A percentile compares a stretch with the other conserved stretches of the same genome.
phyloP scores from a whole-genome alignment of 2,113 vertebrate species.

The Pleuronectes platessa region DNA sequence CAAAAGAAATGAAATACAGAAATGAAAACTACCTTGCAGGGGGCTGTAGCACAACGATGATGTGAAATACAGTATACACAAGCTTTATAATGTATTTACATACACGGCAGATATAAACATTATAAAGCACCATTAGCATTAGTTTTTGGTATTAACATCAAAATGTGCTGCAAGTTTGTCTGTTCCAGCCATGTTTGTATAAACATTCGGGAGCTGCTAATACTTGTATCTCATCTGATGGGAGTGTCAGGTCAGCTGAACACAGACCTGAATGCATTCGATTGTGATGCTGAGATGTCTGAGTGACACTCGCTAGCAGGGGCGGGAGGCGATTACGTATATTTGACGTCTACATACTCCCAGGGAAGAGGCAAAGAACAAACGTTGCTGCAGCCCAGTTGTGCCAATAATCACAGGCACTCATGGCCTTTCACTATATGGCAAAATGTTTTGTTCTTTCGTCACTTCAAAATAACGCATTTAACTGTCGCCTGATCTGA shows the following conservation, averaged over 20 bases:
- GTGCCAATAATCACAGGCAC: neutral
- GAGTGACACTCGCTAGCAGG: neutral
- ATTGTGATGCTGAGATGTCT: conserved; percentile 4
- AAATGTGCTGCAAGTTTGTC: neutral
- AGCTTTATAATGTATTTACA: neutral
- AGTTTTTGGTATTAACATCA: neutral
- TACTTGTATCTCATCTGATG: conserved; percentile 21
- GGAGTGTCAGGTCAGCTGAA: conserved; percentile 38
- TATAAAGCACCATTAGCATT: neutral
- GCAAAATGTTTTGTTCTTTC: too few relatives aligned
- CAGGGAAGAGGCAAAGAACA: neutral
- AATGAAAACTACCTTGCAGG: conserved; percentile 3
- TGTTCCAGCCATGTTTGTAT: neutral
- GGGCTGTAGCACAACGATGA: neutral
- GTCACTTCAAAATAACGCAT: too few relatives aligned
- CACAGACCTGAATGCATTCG: conserved; percentile 44
- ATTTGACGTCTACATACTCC: neutral
- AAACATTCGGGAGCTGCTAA: neutral
- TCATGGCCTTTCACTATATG: too few relatives aligned
- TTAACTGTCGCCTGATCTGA: too few relatives aligned
- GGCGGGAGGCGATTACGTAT: neutral
- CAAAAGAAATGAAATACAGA: conserved; percentile 47
- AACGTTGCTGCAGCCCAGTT: neutral
- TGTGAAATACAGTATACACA: neutral
- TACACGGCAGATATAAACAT: neutral